Evolutionary conservation across 2,113 vertebrate genomes (phyloP), one percentile per base, ranked within the genome.

Genomic region (Chrysemys picta): DNA sequence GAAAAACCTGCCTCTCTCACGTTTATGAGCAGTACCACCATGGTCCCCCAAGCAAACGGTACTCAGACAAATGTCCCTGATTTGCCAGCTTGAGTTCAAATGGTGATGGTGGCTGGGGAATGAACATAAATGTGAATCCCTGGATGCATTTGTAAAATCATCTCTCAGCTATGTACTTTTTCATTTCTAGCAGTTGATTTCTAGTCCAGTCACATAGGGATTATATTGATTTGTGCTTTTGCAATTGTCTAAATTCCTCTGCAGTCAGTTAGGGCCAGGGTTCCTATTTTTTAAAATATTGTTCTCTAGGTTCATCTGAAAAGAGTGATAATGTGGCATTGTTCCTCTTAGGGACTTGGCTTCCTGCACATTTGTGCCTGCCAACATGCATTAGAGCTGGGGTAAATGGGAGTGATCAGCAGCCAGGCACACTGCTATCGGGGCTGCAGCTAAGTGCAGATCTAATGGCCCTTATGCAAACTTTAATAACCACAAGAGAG

Each of bases 241-340:
- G 45, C 81, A 82, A 8, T n/a, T 29, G 47, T 81, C 78, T 57
- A 92, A 94, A 94, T 93, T 89, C 90, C 78, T 95, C 88, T 91
- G 87, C 89, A 94, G 52, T 13, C 52, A 82, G 78, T 76, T 53
- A 80, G 78, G 94, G 38, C 14, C 81, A 87, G 79, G 53, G 50
- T 84, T 89, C 86, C 78, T 86, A 12, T 95, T 96, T 93, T 54
- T 50, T 27, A 24, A 38, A 86, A 53, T 84, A 22, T 83, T 91
- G n/a, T 91, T 54, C 85, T 95, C 38, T 42, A 94, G 87, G 93
- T 92, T 94, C 87, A 54, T 93, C 87, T 85, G 90, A 91, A 96
- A 88, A 85, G 50, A 85, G 65, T 65, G 82, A 84, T 95, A 94
- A 92, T 92, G 86, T 45, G 94, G 94, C 87, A 88, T 91, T 92